Base-by-base conservation (phyloP, 2,888 invertebrate species). In the Argyresthia goedartella region DNA sequence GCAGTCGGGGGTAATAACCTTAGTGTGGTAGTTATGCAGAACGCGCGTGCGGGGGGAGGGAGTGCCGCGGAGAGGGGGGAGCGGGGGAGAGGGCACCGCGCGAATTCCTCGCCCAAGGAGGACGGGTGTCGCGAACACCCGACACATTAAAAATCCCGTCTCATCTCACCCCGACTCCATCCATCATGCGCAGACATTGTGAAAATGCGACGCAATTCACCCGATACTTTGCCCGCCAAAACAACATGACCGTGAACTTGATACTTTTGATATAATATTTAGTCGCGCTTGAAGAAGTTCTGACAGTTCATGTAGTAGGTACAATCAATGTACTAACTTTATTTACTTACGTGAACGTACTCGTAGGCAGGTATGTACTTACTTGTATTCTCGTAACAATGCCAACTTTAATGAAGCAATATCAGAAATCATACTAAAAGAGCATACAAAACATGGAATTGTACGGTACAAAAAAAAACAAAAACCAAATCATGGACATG, bases 1-100 rank as follows among this genome's bases (percentile, higher is more conserved):
- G 42, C 16, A 42, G 50, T 25, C 62, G 64, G 73, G 67, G 70
- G 76, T 76, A 81, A 74, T 79, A 79, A 81, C 81, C 81, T 73
- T n/a, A 35, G 49, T 36, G 25, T 33, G 25, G 42, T 46, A 50
- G 57, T 63, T 62, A 60, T 63, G 65, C 66, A 59, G 58, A 59
- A 59, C 62, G 66, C 66, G 66, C 64, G 64, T 63, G 66, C 62
- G 63, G 52, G 57, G 57, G 54, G 53, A 52, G 57, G 52, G 48
- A 55, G 53, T 25, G 25, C 25, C 51, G 53, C 47, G 55, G 51
- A 16, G 52, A 9, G 48, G 49, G 55, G 50, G 4, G 44, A 39
- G 48, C 41, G 43, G 25, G 47, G 16, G 51, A 43, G 49, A 51
- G 57, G 42, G 53, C 55, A 52, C 57, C 60, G 61, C 64, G 66